phyloP scores from a whole-genome alignment of 1,140 invertebrate species.

The Drosophila repletoides region DNA sequence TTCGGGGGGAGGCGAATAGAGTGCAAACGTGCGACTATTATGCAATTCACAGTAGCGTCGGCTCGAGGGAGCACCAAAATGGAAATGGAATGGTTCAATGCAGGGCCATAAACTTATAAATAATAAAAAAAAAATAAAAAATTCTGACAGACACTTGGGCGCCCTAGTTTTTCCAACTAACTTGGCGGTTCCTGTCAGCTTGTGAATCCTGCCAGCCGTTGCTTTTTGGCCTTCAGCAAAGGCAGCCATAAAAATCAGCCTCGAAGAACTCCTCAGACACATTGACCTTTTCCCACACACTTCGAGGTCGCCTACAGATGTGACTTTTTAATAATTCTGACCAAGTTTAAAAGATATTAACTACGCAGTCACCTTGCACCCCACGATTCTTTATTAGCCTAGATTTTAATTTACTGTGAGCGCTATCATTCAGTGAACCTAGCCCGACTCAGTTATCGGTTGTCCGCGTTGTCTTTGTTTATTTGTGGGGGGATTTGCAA shows the following conservation, averaged over 20 bases:
- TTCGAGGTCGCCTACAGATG: constrained; percentile 34
- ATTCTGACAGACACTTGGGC: constrained; percentile 14
- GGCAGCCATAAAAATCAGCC: constrained; percentile 26
- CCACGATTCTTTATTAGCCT: background rate
- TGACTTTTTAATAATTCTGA: background rate
- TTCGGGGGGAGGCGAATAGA: constrained; percentile 14
- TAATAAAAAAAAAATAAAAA: constrained; percentile 9
- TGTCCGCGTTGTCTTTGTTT: background rate
- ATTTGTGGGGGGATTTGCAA: background rate
- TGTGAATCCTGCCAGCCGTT: constrained; percentile 28
- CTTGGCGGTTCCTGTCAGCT: constrained; percentile 19
- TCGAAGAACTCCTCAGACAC: constrained; percentile 9
- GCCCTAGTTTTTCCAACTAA: constrained; percentile 2
- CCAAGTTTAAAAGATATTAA: background rate
- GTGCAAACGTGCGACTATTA: constrained; percentile 2
- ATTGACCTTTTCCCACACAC: constrained; percentile 58
- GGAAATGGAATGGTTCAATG: constrained; percentile 2
- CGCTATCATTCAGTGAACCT: constrained; percentile 23
- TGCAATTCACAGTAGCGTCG: too few species aligned
- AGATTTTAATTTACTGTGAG: background rate
- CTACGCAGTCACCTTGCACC: background rate
- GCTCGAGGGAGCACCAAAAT: background rate
- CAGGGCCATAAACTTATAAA: constrained; percentile 17
- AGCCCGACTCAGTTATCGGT: background rate
- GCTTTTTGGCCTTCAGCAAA: background rate